Evolutionary conservation across 2,797 vertebrate genomes (phyloP).

Genomic region (Epinephelus coioides): DNA sequence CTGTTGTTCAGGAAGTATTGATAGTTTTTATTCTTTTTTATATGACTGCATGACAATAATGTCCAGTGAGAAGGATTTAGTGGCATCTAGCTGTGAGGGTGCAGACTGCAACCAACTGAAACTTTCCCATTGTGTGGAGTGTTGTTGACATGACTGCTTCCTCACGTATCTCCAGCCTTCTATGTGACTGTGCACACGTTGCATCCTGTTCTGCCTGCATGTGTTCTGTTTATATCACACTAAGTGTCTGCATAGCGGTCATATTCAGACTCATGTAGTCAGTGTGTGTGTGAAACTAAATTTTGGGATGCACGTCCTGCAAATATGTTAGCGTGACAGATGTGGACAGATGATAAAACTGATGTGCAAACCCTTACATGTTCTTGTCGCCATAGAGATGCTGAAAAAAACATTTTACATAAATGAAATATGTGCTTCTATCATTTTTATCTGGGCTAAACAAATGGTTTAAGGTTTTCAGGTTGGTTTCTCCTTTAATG

Average conservation of each 20-base stretch:
- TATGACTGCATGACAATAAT: not conserved
- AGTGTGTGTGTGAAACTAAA: not conserved
- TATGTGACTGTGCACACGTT: not conserved
- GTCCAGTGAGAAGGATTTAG: too few relatives aligned
- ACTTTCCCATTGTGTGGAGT: too few relatives aligned
- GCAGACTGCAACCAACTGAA: too few relatives aligned
- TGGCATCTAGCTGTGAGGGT: too few relatives aligned
- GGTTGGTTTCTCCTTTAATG: not conserved
- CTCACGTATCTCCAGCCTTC: not conserved
- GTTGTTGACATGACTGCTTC: too few relatives aligned
- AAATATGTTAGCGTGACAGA: not conserved
- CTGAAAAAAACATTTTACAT: not conserved
- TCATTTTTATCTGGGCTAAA: not conserved
- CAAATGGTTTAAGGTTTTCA: not conserved
- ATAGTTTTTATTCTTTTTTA: not conserved
- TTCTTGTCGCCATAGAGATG: not conserved
- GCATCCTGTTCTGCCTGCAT: not conserved
- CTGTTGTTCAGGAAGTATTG: not conserved
- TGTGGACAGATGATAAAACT: not conserved
- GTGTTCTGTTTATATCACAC: not conserved
- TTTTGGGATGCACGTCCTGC: not conserved
- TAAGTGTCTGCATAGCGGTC: not conserved
- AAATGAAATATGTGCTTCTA: not conserved
- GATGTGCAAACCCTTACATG: not conserved
- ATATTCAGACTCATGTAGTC: not conserved